Evolutionary conservation across 2,113 vertebrate genomes (phyloP).

Genomic region (Chroicocephalus ridibundus): DNA sequence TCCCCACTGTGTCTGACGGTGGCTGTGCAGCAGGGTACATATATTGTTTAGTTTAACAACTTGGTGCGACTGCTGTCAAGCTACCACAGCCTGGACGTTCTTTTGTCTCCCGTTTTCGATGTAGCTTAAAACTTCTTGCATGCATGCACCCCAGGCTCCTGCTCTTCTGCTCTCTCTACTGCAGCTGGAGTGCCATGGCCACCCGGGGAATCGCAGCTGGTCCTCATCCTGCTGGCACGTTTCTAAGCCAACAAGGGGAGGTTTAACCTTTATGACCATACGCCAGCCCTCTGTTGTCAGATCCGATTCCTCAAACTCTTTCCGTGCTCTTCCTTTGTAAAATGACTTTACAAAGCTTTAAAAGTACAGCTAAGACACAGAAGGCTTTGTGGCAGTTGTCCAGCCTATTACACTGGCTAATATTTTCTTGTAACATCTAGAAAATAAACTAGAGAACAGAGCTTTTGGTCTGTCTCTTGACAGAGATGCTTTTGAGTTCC

Average conservation of each 20-base stretch:
- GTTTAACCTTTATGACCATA: neutral
- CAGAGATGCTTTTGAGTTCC: neutral
- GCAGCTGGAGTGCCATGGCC: rapidly evolving
- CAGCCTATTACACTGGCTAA: neutral
- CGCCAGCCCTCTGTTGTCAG: neutral
- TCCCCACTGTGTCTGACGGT: rapidly evolving
- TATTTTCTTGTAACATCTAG: neutral
- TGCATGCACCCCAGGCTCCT: rapidly evolving
- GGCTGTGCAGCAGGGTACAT: neutral
- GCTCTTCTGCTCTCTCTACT: neutral
- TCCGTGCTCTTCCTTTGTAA: neutral
- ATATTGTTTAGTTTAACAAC: neutral
- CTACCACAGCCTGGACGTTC: neutral
- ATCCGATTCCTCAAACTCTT: neutral
- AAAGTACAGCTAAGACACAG: neutral
- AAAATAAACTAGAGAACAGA: neutral
- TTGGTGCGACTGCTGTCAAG: too few relatives aligned
- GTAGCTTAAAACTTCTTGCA: neutral
- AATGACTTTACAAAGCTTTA: neutral
- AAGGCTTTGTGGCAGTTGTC: neutral
- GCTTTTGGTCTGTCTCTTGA: neutral
- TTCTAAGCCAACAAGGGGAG: neutral
- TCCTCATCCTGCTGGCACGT: neutral
- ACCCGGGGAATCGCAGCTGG: rapidly evolving
- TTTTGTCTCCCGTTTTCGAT: neutral